phyloP scores from a whole-genome alignment of 1,140 invertebrate genomes.

The Zaprionus inermis region DNA sequence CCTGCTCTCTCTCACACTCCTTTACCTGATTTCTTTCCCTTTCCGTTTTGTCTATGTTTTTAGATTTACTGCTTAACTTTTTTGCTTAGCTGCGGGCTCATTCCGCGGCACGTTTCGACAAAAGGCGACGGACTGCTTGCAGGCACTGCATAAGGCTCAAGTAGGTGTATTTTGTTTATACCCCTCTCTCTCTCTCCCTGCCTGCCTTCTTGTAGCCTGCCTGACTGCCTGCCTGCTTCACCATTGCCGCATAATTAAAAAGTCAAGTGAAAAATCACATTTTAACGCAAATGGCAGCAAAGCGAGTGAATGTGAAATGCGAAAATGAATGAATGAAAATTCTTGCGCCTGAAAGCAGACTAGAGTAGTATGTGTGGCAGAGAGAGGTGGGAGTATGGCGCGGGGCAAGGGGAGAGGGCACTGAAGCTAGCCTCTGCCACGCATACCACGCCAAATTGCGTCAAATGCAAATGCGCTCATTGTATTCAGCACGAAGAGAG shows the following conservation, averaged over 20 bases:
- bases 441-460: constrained; percentile 64
- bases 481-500: constrained; percentile 29
- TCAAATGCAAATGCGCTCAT: constrained; percentile 79
- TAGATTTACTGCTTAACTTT: constrained; percentile 79
- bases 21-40: background rate
- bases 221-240: constrained; percentile 28
- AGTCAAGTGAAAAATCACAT: constrained; percentile 84
- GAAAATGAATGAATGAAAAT: constrained; percentile 74
- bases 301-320: constrained; percentile 40
- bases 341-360: constrained; percentile 77
- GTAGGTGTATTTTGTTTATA: constrained; percentile 72
- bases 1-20: background rate
- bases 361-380: constrained; percentile 62
- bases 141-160: constrained; percentile 53
- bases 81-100: constrained; percentile 45
- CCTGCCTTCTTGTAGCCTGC: constrained; percentile 3
- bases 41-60: constrained; percentile 34
- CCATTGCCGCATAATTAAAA: constrained; percentile 80
- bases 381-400: too few species aligned
- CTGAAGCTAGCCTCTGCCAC: constrained; percentile 11
- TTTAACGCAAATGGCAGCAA: constrained; percentile 66
- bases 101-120: constrained; percentile 50
- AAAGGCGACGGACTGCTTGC: constrained; percentile 32
- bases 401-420: background rate
- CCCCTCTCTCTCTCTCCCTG: background rate